Evolutionary conservation across 1,140 invertebrate genomes (phyloP).

Genomic region (Drosophila mayri): DNA sequence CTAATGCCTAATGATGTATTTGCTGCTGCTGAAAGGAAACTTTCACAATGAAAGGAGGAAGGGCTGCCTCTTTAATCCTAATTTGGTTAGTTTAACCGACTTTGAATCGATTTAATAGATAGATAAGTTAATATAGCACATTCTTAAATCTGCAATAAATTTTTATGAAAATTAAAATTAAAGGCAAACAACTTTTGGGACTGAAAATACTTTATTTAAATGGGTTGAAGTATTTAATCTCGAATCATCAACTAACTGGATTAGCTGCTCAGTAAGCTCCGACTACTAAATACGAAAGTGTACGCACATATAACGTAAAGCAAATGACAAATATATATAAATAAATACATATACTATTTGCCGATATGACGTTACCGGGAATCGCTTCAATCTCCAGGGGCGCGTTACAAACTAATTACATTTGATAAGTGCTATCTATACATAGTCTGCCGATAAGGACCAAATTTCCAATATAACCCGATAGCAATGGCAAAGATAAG

Average conservation of each 20-base stretch:
- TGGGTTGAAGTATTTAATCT: background rate
- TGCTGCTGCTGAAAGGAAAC: conserved; percentile 31
- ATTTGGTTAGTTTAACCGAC: conserved; percentile 28
- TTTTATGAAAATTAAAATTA: background rate
- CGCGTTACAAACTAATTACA: conserved; percentile 52
- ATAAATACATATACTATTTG: background rate
- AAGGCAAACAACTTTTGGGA: background rate
- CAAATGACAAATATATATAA: too few species aligned
- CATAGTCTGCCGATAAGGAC: conserved; percentile 19
- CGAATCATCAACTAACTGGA: too few species aligned
- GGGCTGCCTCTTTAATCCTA: conserved; percentile 5
- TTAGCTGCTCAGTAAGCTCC: background rate
- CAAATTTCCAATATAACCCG: conserved; percentile 2
- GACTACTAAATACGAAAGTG: background rate
- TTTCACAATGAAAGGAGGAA: conserved; percentile 30
- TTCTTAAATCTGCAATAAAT: background rate
- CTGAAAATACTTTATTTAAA: too few species aligned
- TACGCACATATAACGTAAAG: background rate
- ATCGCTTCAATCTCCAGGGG: background rate
- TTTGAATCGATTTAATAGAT: background rate
- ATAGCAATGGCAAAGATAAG: conserved; percentile 10
- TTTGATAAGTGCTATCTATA: conserved; percentile 39
- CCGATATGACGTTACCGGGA: background rate
- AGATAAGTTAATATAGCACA: background rate
- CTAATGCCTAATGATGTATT: conserved; percentile 82